phyloP scores from a whole-genome alignment of 2,888 invertebrate genomes.

The Neria commutata region DNA sequence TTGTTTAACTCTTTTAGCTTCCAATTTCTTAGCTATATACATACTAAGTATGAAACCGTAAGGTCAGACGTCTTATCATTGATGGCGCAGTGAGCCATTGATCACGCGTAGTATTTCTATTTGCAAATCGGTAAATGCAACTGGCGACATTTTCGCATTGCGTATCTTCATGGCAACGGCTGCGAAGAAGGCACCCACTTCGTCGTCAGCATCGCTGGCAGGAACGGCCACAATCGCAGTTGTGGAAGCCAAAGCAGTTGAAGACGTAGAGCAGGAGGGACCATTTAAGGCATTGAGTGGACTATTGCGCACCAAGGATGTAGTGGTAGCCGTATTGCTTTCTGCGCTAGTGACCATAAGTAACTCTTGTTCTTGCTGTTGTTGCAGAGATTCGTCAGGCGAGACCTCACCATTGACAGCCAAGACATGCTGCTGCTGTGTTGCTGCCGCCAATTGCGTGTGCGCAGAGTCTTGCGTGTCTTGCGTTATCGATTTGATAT shows the following conservation, averaged over 20 bases:
- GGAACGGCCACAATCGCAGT: not conserved
- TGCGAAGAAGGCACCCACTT: constrained; percentile 57
- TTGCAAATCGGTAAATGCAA: constrained; percentile 57
- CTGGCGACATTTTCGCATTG: constrained; percentile 51
- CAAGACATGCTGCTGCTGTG: constrained; percentile 29
- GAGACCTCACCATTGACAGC: not conserved
- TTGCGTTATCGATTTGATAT: constrained; percentile 11
- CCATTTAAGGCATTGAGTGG: too few relatives aligned
- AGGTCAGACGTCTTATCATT: constrained; percentile 38
- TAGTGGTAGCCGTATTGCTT: too few relatives aligned
- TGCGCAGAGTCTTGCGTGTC: constrained; percentile 1
- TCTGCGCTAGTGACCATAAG: too few relatives aligned
- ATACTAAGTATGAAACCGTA: not conserved
- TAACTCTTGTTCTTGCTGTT: not conserved
- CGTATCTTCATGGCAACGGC: constrained; percentile 59
- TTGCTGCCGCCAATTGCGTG: constrained; percentile 13
- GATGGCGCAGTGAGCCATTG: constrained; percentile 51
- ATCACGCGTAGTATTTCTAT: constrained; percentile 57
- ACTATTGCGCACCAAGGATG: too few relatives aligned
- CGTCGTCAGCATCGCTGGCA: constrained; percentile 46
- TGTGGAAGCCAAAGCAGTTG: not conserved
- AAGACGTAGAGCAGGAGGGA: not conserved
- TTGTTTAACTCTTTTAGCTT: too few relatives aligned
- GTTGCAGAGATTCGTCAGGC: not conserved
- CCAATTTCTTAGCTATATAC: too few relatives aligned